Base-by-base conservation (phyloP, 2,888 invertebrate genomes). In the Agrotis puta region DNA sequence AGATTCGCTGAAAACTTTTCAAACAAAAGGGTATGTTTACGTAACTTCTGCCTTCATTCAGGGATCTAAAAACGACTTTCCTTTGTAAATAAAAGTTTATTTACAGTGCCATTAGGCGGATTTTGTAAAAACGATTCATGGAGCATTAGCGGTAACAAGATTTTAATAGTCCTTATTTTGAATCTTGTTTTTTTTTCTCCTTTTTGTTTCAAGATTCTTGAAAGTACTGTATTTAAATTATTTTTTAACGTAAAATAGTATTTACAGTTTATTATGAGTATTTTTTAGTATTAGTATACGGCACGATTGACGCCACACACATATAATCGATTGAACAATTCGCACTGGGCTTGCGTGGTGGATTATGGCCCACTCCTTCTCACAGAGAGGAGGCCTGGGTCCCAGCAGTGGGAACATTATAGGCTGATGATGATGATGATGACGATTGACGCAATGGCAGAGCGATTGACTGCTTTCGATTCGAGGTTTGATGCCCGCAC, bases 21-120 rank as follows among this genome's bases (percentile, higher is more conserved):
- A 56, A 82, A 79, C 56, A 82, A 79, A 78, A 50, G 79, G 82
- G 79, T 79, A 22, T 78, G 61, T 78, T 79, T 79, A 64, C 79
- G 51, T 71, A 71, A 82, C 72, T 82, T 66, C 54, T 64, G 27
- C 43, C 48, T 77, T 77, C 39, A 66, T 66, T 66, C 65, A 64
- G 54, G 53, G 43, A 66, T 63, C 59, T 66, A 47, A 66, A 56
- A 77, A 82, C 61, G 79, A 64, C 65, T 78, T 67, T 39, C 24
- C 33, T 43, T n/a, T 54, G 33, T 62, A 71, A 77, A 78, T 59
- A 82, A 64, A 78, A 67, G 59, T 64, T 71, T 71, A 51, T 82
- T 78, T 66, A 71, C 62, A 59, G 63, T 56, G 20, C 61, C 66
- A 71, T 77, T 82, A 64, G 63, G 47, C 51, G 50, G 65, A 66